These are phyloP conservation scores for Catharus fuscescens DNA, from an alignment of 2,113 vertebrate genomes.

Conservation along the genomic window DNA sequence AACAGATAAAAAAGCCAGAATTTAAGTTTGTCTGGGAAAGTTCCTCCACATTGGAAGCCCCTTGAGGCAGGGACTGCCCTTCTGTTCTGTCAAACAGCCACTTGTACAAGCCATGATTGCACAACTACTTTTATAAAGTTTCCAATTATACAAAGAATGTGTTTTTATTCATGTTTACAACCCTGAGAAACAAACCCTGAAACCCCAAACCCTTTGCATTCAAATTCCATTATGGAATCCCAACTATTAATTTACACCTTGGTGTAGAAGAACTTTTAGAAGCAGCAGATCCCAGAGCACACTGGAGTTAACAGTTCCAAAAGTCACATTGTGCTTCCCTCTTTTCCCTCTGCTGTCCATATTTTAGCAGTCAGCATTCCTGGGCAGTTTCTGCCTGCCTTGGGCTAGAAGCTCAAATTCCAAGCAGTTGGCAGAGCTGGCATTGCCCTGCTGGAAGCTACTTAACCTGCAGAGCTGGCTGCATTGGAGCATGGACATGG, in stretches of 20 bases:
- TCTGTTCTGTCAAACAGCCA: neutral
- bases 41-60: slow-evolving; percentile 12
- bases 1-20: slow-evolving; percentile 23
- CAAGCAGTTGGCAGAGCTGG: neutral
- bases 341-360: neutral
- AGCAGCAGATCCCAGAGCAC: neutral
- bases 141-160: neutral
- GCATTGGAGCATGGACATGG: neutral
- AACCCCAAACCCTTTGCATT: neutral
- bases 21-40: slow-evolving; percentile 31
- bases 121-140: slow-evolving; percentile 22
- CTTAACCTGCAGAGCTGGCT: neutral
- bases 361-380: slow-evolving; percentile 15
- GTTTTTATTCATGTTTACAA: neutral
- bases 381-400: neutral
- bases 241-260: neutral
- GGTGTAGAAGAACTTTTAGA: neutral
- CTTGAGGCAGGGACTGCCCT: slow-evolving; percentile 30
- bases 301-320: neutral
- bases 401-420: neutral
- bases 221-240: neutral
- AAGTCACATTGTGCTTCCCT: neutral
- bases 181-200: slow-evolving; percentile 22
- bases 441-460: neutral
- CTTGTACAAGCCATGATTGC: slow-evolving; percentile 1